Conservation (phyloP, 2,113 vertebrate genomes). For the Podarcis raffonei region DNA sequence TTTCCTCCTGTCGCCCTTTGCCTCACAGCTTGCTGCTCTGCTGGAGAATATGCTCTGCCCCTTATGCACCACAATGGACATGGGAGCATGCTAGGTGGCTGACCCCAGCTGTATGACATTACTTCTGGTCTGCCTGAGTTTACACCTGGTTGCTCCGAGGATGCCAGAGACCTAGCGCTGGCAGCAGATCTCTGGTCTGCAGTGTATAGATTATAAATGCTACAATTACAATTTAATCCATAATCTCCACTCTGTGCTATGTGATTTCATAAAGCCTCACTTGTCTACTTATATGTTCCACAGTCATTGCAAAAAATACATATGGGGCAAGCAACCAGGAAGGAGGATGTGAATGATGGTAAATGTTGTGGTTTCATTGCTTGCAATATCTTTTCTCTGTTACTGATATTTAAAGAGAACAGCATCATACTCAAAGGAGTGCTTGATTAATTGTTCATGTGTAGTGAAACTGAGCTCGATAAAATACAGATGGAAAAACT, state of each 20-base stretch:
- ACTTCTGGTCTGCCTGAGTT: neutral
- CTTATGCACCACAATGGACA: too few relatives aligned
- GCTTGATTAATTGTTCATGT: slow-evolving; percentile 10
- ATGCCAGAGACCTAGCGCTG: too few relatives aligned
- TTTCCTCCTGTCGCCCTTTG: too few relatives aligned
- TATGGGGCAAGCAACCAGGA: neutral
- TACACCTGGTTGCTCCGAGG: neutral
- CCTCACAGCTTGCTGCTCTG: too few relatives aligned
- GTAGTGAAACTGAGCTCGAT: neutral
- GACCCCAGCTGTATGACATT: too few relatives aligned
- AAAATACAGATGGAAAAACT: slow-evolving; percentile 22
- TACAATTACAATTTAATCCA: neutral
- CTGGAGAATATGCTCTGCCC: too few relatives aligned
- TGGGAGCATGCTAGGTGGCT: too few relatives aligned
- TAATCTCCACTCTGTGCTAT: neutral
- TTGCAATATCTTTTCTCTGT: slow-evolving; percentile 20
- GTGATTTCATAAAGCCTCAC: neutral
- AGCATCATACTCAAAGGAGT: slow-evolving; percentile 8
- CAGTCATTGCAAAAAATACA: neutral
- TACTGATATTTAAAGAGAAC: slow-evolving; percentile 3
- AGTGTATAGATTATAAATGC: neutral
- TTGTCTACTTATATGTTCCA: slow-evolving; percentile 13
- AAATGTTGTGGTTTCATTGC: slow-evolving; percentile 25
- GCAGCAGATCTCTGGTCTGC: neutral
- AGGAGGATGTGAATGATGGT: neutral